Evolutionary conservation across 2,888 invertebrate genomes (phyloP), one percentile per base, ranked within the genome.

Genomic region (Therioaphis trifolii): DNA sequence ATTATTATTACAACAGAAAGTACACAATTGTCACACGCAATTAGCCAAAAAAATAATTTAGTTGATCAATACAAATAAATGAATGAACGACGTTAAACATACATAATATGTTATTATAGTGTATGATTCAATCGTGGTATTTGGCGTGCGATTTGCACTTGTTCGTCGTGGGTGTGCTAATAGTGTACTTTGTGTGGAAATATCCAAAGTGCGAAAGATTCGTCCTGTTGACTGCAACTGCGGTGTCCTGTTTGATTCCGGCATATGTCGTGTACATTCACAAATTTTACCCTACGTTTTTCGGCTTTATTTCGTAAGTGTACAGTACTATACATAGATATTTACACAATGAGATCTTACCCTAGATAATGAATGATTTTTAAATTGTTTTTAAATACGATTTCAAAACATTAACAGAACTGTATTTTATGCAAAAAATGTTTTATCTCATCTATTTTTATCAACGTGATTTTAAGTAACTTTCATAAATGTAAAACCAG

Each of bases 91-190:
- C n/a, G n/a, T n/a, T n/a, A n/a, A n/a, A n/a, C n/a, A n/a, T n/a
- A n/a, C n/a, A n/a, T n/a, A n/a, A n/a, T n/a, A 18, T 14, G 18
- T 55, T 35, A 35, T 72, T 58, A 3, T 18, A 77, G 77, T 77
- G 77, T 5, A 46, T 77, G 27, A 66, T 77, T 29, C 77, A 63
- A 40, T 77, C 77, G 5, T 77, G 77, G 77, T 77, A 77, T 35
- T 29, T 77, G 49, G 77, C 77, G 66, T 77, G 77, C 21, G 77
- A 77, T 21, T 15, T 77, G 49, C 77, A 77, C 29, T 46, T 77
- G 46, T 77, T 7, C 29, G 40, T 24, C 7, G 1, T 66, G 0
- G 77, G 77, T 21, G 21, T 66, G 49, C 49, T 66, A 11, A 21
- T 77, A 9, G 46, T 49, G 4, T 77, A 77, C 40, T 15, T 66